Conservation (phyloP, 2,797 vertebrate genomes). For the Myotis pilosus region DNA sequence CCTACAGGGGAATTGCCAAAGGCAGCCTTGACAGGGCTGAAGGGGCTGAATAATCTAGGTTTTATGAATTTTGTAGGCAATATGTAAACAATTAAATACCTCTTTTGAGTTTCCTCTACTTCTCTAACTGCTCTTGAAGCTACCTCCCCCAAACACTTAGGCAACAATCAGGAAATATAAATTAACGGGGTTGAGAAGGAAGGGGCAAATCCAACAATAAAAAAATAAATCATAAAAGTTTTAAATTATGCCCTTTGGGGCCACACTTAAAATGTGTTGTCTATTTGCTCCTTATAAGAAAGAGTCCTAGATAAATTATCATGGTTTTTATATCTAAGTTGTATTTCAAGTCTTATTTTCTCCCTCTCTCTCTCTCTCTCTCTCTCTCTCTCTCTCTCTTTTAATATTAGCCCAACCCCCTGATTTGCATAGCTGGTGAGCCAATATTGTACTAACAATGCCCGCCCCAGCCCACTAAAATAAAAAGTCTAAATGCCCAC, state of each 20-base stretch:
- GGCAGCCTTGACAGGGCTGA: background rate
- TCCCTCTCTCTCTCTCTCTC: conserved; percentile 40
- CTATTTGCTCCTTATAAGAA: background rate
- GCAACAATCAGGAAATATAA: background rate
- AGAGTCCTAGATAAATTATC: background rate
- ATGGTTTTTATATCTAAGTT: conserved; percentile 15
- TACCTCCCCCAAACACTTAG: background rate
- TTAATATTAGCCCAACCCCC: background rate
- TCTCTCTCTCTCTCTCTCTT: conserved; percentile 11
- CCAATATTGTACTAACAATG: conserved; percentile 28
- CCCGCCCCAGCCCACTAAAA: conserved; percentile 18
- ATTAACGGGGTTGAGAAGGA: background rate
- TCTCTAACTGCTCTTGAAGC: background rate
- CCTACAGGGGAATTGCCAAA: background rate
- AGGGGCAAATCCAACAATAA: background rate
- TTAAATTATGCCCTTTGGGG: background rate
- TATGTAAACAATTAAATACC: background rate
- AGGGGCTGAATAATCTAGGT: background rate
- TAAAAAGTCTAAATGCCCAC: conserved; percentile 45
- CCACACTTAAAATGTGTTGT: background rate
- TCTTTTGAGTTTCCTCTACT: background rate
- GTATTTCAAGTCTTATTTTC: background rate
- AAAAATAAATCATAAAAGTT: background rate
- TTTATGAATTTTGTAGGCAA: background rate
- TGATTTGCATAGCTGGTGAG: conserved; percentile 67